Evolutionary conservation across 2,888 invertebrate genomes (phyloP).

Genomic region (Siphlonurus alternatus): DNA sequence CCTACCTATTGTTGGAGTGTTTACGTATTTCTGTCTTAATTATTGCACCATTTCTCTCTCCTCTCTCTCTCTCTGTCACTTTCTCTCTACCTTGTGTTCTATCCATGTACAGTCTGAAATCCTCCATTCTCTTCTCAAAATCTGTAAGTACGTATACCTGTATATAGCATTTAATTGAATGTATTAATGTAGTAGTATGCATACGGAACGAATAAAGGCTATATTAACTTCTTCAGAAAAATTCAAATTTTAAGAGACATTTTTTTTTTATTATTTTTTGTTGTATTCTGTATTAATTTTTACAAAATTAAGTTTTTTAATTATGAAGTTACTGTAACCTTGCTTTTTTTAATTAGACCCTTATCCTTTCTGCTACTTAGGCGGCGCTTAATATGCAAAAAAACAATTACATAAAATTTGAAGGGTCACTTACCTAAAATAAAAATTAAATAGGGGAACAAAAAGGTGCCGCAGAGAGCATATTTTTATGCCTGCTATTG

Average conservation of each 20-base stretch:
- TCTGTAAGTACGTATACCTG: not conserved
- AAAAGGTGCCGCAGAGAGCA: not conserved
- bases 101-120: not conserved
- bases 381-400: not conserved
- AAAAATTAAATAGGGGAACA: no score
- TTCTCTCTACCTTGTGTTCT: not conserved
- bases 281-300: no score
- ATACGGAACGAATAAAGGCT: not conserved
- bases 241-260: not conserved
- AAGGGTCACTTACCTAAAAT: not conserved
- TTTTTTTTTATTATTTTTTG: not conserved
- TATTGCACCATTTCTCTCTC: not conserved
- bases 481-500: not conserved
- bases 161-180: not conserved
- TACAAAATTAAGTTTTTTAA: not conserved
- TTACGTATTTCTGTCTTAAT: not conserved
- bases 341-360: no score
- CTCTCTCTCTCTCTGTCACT: not conserved
- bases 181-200: not conserved
- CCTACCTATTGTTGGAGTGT: no score
- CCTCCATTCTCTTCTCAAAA: not conserved
- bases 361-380: not conserved
- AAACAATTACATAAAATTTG: not conserved
- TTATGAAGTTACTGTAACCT: not conserved
- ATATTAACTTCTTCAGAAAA: not conserved